phyloP scores from a whole-genome alignment of 2,888 invertebrate species.

The Mythimna ferrago region DNA sequence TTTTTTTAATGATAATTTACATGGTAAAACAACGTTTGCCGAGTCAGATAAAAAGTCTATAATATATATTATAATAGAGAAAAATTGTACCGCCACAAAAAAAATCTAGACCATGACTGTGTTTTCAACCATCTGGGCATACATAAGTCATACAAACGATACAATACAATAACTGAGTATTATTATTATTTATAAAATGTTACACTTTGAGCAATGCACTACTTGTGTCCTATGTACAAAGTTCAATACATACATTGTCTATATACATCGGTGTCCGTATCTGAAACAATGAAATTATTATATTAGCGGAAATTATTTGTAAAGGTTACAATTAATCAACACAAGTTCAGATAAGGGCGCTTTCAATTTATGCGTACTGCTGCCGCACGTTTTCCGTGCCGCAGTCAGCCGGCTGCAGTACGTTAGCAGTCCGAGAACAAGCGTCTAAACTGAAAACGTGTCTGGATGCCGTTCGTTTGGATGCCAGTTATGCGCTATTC shows the following conservation, averaged over 20 bases:
- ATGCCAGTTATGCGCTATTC: too few species aligned
- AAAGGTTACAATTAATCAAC: neutral
- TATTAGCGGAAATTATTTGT: neutral
- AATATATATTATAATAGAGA: neutral
- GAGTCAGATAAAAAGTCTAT: too few species aligned
- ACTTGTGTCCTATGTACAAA: slow-evolving; percentile 66
- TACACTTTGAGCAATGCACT: slow-evolving; percentile 78
- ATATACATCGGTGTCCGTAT: slow-evolving; percentile 62
- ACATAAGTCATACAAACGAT: slow-evolving; percentile 51
- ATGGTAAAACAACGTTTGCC: too few species aligned
- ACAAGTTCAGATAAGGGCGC: neutral
- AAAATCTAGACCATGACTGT: neutral
- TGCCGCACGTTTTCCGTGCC: too few species aligned
- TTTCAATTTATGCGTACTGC: too few species aligned
- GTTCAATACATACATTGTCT: slow-evolving; percentile 65
- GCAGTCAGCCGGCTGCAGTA: too few species aligned
- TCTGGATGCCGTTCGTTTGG: too few species aligned
- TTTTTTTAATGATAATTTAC: too few species aligned
- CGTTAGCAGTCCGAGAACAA: too few species aligned
- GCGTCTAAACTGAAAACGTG: too few species aligned
- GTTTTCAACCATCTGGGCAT: slow-evolving; percentile 11
- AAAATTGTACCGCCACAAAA: slow-evolving; percentile 33
- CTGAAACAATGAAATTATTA: slow-evolving; percentile 54
- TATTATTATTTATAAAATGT: slow-evolving; percentile 69
- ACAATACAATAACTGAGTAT: slow-evolving; percentile 70